Conservation (phyloP, 30 jellyfish, hydroid and myxozoan genomes). For the Chrysaora quinquecirrha region DNA sequence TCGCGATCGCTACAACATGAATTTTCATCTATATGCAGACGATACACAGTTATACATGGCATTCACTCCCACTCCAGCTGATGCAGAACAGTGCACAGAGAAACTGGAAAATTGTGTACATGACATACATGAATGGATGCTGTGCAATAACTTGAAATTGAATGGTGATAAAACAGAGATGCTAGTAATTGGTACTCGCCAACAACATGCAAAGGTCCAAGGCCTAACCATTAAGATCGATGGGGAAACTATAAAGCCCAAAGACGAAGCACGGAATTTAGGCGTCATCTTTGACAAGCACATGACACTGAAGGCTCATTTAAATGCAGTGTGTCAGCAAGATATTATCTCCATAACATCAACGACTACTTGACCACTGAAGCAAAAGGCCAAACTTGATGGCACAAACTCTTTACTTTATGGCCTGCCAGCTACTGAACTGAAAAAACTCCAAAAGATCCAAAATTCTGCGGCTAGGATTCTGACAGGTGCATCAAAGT, state of each 20-base stretch:
- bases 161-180: slow-evolving; percentile 52
- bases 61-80: slow-evolving; percentile 60
- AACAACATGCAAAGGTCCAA: slow-evolving; percentile 63
- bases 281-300: slow-evolving; percentile 41
- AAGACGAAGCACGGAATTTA: slow-evolving; percentile 51
- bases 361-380: slow-evolving; percentile 25
- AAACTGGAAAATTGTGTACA: slow-evolving; percentile 45
- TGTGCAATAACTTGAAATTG: slow-evolving; percentile 50
- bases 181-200: slow-evolving; percentile 63
- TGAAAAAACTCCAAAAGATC: slow-evolving; percentile 27
- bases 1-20: slow-evolving; percentile 60
- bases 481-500: slow-evolving; percentile 39
- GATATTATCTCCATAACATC: slow-evolving; percentile 25
- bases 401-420: slow-evolving; percentile 25
- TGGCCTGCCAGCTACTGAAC: slow-evolving; percentile 30
- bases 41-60: slow-evolving; percentile 50
- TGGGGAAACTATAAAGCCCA: slow-evolving; percentile 50
- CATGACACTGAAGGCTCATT: slow-evolving; percentile 44
- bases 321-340: slow-evolving; percentile 31
- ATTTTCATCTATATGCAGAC: slow-evolving; percentile 57
- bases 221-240: slow-evolving; percentile 57
- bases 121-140: slow-evolving; percentile 53
- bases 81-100: slow-evolving; percentile 55
- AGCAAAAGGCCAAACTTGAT: slow-evolving; percentile 33
- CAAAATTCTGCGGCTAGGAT: slow-evolving; percentile 25